These are phyloP conservation scores for Sylvietta virens DNA, from an alignment of 2,113 vertebrate genomes.

Conservation along the genomic window DNA sequence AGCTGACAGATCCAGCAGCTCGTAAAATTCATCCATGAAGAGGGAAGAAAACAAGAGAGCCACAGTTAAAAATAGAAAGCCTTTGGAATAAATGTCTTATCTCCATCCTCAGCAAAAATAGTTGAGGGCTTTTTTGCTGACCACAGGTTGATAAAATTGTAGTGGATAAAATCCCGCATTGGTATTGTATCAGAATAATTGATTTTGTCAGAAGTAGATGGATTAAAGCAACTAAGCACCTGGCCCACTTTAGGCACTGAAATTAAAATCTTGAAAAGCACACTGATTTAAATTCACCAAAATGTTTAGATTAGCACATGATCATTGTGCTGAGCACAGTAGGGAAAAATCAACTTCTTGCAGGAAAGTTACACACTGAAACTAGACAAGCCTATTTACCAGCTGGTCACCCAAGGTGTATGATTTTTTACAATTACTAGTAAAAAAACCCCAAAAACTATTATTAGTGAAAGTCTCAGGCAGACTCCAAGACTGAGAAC, in stretches of 20 bases:
- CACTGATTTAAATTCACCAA: neutral
- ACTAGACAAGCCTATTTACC: neutral
- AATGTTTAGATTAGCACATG: neutral
- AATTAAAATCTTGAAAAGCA: neutral
- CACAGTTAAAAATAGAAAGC: neutral
- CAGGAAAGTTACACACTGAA: neutral
- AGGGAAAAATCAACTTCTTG: neutral
- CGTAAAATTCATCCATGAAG: neutral
- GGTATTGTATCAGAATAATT: neutral
- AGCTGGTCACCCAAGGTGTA: neutral
- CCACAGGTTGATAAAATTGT: neutral
- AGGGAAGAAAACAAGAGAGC: neutral
- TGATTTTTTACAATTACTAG: neutral
- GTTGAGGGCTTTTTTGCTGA: neutral
- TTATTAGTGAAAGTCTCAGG: neutral
- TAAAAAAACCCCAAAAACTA: neutral
- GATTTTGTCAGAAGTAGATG: neutral
- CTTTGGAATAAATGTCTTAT: neutral
- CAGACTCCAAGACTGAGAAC: neutral
- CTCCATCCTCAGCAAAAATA: constrained; percentile 1
- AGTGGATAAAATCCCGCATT: neutral
- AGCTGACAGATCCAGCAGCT: neutral
- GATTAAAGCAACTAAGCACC: neutral
- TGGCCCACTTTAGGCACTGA: neutral
- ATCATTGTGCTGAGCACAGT: neutral